Percentiles rank a stretch among this genome's conserved stretches.
Evolutionary conservation across 2,797 vertebrate genomes (phyloP).

Genomic region (Galaxias olidus): DNA sequence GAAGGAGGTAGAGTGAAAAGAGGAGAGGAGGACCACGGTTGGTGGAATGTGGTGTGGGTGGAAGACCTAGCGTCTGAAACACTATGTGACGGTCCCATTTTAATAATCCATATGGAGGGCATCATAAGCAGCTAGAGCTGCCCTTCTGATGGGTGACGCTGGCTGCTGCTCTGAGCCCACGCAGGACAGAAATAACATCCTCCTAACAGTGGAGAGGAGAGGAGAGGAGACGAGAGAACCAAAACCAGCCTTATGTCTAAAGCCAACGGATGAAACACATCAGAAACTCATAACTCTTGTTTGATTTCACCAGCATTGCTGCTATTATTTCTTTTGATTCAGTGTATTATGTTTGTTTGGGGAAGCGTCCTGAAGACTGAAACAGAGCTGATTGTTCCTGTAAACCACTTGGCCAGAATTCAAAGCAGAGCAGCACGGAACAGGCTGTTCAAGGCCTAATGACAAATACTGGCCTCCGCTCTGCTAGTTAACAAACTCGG

Average conservation of each 20-base stretch:
- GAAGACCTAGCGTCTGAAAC: constrained; percentile 50
- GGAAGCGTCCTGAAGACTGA: constrained; percentile 5
- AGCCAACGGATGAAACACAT: too few relatives aligned
- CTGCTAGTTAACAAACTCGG: constrained; percentile 29
- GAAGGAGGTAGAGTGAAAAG: background rate
- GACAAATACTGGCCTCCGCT: constrained; percentile 24
- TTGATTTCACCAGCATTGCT: background rate
- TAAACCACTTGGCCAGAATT: constrained; percentile 18
- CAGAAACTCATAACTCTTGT: background rate
- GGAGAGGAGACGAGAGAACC: background rate
- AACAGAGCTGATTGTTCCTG: constrained; percentile 13
- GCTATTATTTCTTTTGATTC: background rate
- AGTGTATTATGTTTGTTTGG: constrained; percentile 1
- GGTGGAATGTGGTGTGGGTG: constrained; percentile 52
- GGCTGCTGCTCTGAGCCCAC: constrained; percentile 58
- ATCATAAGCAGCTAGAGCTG: constrained; percentile 57
- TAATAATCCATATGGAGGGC: constrained; percentile 67
- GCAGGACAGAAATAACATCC: constrained; percentile 69
- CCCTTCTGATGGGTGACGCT: constrained; percentile 60
- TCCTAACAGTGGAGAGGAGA: constrained; percentile 31
- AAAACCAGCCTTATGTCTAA: too few relatives aligned
- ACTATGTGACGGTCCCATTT: constrained; percentile 61
- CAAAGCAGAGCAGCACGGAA: constrained; percentile 9
- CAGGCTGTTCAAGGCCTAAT: constrained; percentile 27
- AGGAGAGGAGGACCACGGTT: constrained; percentile 30